phyloP scores from a whole-genome alignment of 2,797 vertebrate genomes.

The Bryconaethiops microstoma region DNA sequence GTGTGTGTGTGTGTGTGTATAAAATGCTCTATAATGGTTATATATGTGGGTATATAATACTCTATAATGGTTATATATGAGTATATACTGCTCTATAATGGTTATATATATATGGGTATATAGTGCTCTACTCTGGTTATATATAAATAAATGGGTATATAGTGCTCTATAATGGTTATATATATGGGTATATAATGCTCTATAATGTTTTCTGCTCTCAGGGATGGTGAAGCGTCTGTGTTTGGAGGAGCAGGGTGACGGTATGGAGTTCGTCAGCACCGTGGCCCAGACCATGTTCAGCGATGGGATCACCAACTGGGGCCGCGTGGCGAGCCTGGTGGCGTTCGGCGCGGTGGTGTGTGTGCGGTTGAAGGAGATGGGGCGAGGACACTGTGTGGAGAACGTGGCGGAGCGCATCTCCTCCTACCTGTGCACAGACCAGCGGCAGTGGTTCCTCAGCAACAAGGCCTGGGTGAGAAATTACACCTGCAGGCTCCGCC shows the following conservation, averaged over 20 bases:
- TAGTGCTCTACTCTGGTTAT: no score
- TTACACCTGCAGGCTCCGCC: not conserved
- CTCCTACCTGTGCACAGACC: slow-evolving; percentile 77
- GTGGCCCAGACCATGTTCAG: slow-evolving; percentile 82
- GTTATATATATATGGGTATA: no score
- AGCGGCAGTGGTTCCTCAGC: slow-evolving; percentile 84
- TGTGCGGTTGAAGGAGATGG: slow-evolving; percentile 75
- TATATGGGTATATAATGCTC: no score
- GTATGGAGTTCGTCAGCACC: slow-evolving; percentile 69
- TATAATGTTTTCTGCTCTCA: slow-evolving; percentile 58
- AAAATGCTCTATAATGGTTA: no score
- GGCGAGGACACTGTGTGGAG: slow-evolving; percentile 73
- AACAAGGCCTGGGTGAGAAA: slow-evolving; percentile 91
- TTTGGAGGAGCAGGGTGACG: slow-evolving; percentile 67
- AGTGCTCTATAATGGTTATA: no score
- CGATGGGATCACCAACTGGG: slow-evolving; percentile 90
- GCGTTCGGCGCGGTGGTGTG: slow-evolving; percentile 87
- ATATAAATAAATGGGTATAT: no score
- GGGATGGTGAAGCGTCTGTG: slow-evolving; percentile 86
- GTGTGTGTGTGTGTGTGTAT: no score
- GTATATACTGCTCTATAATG: no score
- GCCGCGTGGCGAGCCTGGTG: slow-evolving; percentile 85
- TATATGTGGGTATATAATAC: no score
- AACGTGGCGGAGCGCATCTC: slow-evolving; percentile 80
- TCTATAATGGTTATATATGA: no score